A percentile compares a stretch with the other conserved stretches of the same genome.
Evolutionary conservation across 2,797 vertebrate genomes (phyloP).

Genomic region (Okamejei kenojei): DNA sequence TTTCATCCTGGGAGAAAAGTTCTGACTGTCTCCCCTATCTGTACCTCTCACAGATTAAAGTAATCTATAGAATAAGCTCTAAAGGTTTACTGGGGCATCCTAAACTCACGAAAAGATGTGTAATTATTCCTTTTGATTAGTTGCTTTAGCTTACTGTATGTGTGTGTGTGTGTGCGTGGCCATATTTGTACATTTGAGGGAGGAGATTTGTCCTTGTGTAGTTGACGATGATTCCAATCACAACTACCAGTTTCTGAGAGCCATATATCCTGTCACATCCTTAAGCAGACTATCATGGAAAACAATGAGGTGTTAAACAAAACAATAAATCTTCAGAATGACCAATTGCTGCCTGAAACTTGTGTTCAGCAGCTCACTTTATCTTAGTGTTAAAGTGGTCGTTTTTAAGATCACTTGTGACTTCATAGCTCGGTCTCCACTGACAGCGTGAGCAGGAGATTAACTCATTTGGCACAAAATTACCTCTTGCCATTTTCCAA

Average conservation of each 20-base stretch:
- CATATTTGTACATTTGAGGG: not conserved
- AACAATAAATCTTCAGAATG: slow-evolving; percentile 33
- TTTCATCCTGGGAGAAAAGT: too few species aligned
- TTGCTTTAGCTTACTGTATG: not conserved
- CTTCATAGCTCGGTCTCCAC: not conserved
- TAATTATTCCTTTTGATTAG: not conserved
- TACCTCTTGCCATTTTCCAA: not conserved
- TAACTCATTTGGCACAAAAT: not conserved
- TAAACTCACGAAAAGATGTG: not conserved
- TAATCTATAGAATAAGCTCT: not conserved
- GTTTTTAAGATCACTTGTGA: not conserved
- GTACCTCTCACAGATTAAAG: too few species aligned
- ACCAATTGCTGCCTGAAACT: not conserved
- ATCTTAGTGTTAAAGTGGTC: slow-evolving; percentile 10
- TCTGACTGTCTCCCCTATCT: too few species aligned
- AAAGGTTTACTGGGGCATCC: not conserved
- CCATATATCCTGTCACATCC: slow-evolving; percentile 8
- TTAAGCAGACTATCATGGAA: slow-evolving; percentile 13
- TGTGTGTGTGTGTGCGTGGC: not conserved
- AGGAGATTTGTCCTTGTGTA: slow-evolving; percentile 10
- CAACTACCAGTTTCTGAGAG: not conserved
- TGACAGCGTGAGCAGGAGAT: not conserved
- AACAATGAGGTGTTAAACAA: slow-evolving; percentile 28
- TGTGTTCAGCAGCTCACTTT: too few species aligned
- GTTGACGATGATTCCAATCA: not conserved